phyloP scores from a whole-genome alignment of 2,888 invertebrate species.

The Xanthostigma xanthostigma region DNA sequence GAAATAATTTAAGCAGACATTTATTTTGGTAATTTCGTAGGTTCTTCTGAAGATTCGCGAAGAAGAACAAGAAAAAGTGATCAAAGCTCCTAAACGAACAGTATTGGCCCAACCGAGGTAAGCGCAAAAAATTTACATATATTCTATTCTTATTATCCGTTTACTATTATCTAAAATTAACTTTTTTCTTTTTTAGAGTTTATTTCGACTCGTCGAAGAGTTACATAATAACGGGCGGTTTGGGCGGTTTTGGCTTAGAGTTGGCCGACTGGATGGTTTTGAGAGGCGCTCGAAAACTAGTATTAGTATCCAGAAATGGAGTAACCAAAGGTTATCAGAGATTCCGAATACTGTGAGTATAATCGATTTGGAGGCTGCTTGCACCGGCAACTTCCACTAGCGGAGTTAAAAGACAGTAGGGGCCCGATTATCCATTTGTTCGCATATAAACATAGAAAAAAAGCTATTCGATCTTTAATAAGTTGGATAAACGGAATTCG shows the following conservation, averaged over 20 bases:
- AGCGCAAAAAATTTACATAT: background rate
- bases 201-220: background rate
- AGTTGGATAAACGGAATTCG: too few relatives aligned
- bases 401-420: too few relatives aligned
- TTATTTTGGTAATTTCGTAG: slow-evolving; percentile 2
- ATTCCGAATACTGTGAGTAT: slow-evolving; percentile 21
- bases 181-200: too few relatives aligned
- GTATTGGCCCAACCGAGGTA: slow-evolving; percentile 31
- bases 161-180: too few relatives aligned
- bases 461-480: too few relatives aligned
- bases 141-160: too few relatives aligned
- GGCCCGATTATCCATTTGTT: too few relatives aligned
- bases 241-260: slow-evolving; percentile 50
- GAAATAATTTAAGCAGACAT: background rate
- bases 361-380: background rate
- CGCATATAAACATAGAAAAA: too few relatives aligned
- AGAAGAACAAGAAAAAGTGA: slow-evolving; percentile 22
- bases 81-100: slow-evolving; percentile 20
- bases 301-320: slow-evolving; percentile 36
- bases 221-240: slow-evolving; percentile 32
- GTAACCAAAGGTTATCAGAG: slow-evolving; percentile 36
- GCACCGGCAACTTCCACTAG: too few relatives aligned
- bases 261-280: slow-evolving; percentile 40
- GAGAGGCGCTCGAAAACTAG: slow-evolving; percentile 35
- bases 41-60: slow-evolving; percentile 28